These are phyloP conservation scores for Drosophila truncata DNA, from an alignment of 1,140 invertebrate genomes.

Conservation along the genomic window DNA sequence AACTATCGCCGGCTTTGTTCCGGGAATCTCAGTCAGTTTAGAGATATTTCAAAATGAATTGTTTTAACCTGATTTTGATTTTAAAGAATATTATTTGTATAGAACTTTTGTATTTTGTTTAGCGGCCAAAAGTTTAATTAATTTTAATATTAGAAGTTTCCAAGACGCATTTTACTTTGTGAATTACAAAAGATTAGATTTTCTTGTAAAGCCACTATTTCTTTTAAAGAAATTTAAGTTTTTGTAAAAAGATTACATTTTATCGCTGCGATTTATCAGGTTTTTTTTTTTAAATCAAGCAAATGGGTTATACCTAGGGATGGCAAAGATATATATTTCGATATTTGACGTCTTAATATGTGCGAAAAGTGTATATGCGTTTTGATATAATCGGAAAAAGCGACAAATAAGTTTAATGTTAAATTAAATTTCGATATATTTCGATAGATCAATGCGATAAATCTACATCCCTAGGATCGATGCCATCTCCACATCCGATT, in stretches of 20 bases:
- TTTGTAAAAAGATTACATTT: slow-evolving; percentile 1
- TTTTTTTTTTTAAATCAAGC: not conserved
- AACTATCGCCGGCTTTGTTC: not conserved
- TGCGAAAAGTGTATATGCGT: not conserved
- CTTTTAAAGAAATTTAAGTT: not conserved
- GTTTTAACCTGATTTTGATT: not conserved
- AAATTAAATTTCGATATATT: too few relatives aligned
- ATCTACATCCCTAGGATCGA: not conserved
- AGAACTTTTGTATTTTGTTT: not conserved
- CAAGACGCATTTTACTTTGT: not conserved
- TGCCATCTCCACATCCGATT: slow-evolving; percentile 4
- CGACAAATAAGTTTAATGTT: not conserved
- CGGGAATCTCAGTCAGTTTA: not conserved
- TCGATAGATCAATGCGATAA: too few relatives aligned
- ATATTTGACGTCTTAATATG: not conserved
- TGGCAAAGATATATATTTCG: too few relatives aligned
- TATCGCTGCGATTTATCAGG: not conserved
- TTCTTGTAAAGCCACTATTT: not conserved
- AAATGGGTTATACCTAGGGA: not conserved
- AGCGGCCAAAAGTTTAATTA: not conserved
- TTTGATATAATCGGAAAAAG: not conserved
- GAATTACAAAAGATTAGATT: not conserved
- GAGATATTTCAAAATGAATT: not conserved
- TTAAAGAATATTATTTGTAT: not conserved
- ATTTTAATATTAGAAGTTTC: not conserved